Evolutionary conservation across 1,140 invertebrate species (phyloP).

Genomic region (Heliconius melpomene): DNA sequence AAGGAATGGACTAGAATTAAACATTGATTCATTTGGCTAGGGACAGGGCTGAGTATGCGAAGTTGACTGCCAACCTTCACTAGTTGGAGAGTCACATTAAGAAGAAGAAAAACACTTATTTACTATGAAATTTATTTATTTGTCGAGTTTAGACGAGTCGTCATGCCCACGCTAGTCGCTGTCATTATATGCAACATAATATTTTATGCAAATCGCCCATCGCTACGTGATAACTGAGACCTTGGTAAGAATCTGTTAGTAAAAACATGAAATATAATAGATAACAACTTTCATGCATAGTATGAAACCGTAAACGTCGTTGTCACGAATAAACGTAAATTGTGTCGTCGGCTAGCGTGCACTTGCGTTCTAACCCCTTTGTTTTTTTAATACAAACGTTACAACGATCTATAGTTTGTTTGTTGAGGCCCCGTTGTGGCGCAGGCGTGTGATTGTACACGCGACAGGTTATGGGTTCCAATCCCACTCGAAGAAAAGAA

Average conservation of each 20-base stretch:
- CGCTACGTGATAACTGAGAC: slow-evolving; percentile 2
- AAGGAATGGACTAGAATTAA: too few relatives aligned
- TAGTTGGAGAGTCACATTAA: too few relatives aligned
- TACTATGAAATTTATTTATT: neutral
- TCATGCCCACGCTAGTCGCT: slow-evolving; percentile 17
- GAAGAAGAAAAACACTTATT: too few relatives aligned
- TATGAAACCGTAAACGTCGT: slow-evolving; percentile 19
- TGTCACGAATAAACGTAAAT: neutral
- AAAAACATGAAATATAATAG: neutral
- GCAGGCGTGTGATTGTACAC: too few relatives aligned
- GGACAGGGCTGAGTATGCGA: too few relatives aligned
- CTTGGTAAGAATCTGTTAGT: slow-evolving; percentile 26
- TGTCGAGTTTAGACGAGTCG: neutral
- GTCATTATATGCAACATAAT: slow-evolving; percentile 20
- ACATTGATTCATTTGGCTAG: too few relatives aligned
- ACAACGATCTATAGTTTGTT: neutral
- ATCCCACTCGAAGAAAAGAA: too few relatives aligned
- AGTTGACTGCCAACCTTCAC: too few relatives aligned
- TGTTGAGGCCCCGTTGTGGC: too few relatives aligned
- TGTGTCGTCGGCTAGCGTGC: neutral
- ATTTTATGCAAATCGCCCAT: slow-evolving; percentile 25
- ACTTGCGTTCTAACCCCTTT: neutral
- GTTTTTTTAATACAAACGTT: neutral
- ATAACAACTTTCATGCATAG: slow-evolving; percentile 19
- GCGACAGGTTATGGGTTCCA: too few relatives aligned